Conservation (phyloP, 53 echinoderm and acorn worm genomes). For the Patiria pectinifera region DNA sequence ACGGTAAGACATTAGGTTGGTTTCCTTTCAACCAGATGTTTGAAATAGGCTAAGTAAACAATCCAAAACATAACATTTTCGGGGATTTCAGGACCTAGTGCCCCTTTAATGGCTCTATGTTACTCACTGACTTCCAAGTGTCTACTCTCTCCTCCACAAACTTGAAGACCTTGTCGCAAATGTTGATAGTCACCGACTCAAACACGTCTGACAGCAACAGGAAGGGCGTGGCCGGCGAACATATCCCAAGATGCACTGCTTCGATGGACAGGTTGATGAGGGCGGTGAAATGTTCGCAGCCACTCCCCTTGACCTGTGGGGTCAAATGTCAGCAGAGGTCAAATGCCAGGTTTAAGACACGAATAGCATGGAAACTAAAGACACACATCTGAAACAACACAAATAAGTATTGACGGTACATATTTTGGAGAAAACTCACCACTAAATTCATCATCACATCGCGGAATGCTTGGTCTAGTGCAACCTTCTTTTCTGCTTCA, state of each 20-base stretch:
- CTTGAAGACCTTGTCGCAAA: slow-evolving; percentile 90
- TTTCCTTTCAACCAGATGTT: too few species aligned
- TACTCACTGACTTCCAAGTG: slow-evolving; percentile 87
- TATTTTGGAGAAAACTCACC: slow-evolving; percentile 66
- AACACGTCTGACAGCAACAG: slow-evolving; percentile 87
- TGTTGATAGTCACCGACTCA: slow-evolving; percentile 89
- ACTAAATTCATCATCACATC: slow-evolving; percentile 85
- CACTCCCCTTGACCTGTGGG: slow-evolving; percentile 66
- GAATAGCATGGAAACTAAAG: neutral
- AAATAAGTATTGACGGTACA: neutral
- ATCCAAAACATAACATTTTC: too few species aligned
- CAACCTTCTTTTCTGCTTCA: slow-evolving; percentile 89
- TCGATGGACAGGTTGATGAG: slow-evolving; percentile 88
- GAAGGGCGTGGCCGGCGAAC: slow-evolving; percentile 89
- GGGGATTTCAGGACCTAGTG: too few species aligned
- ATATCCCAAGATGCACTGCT: slow-evolving; percentile 79
- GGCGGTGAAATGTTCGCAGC: slow-evolving; percentile 69
- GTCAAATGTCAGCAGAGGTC: neutral
- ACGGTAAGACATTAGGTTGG: too few species aligned
- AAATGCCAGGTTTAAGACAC: neutral
- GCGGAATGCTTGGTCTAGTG: slow-evolving; percentile 93
- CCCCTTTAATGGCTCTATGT: neutral
- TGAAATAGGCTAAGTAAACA: too few species aligned
- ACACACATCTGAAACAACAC: neutral
- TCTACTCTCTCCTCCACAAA: slow-evolving; percentile 92